Conservation (phyloP, 2,113 vertebrate genomes). For the Cheirogaleus medius region DNA sequence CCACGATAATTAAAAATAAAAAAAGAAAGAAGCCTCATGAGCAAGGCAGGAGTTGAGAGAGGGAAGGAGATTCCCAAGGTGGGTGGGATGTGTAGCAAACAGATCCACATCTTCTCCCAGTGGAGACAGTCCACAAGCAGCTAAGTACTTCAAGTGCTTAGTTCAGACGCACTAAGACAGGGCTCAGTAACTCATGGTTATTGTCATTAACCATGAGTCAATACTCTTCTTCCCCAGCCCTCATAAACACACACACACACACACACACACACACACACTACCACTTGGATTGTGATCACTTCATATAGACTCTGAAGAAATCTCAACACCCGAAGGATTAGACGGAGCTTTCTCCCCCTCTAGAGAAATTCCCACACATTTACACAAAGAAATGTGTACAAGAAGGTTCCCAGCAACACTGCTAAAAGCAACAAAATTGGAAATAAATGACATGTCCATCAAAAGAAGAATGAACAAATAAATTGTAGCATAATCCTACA, state of each 20-base stretch:
- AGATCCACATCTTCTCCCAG: neutral
- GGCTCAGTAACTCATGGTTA: neutral
- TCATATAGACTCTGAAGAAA: neutral
- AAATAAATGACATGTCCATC: neutral
- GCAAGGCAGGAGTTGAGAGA: neutral
- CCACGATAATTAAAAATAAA: neutral
- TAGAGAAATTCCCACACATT: neutral
- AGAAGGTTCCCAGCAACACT: neutral
- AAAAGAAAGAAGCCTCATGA: neutral
- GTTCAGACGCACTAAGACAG: neutral
- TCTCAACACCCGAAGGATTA: neutral
- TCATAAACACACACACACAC: neutral
- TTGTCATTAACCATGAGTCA: too few relatives aligned
- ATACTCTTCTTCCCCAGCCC: neutral
- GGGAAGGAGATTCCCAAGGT: neutral
- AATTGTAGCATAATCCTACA: neutral
- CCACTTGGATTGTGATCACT: neutral
- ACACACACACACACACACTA: neutral
- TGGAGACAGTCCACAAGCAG: neutral
- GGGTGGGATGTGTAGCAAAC: rapidly evolving
- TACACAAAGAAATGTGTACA: neutral
- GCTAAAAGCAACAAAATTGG: neutral
- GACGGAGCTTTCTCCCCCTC: neutral
- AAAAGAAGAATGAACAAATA: neutral
- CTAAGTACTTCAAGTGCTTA: neutral